phyloP scores from a whole-genome alignment of 92 coral and sea anemone genomes.

The Epizoanthus rinbou region DNA sequence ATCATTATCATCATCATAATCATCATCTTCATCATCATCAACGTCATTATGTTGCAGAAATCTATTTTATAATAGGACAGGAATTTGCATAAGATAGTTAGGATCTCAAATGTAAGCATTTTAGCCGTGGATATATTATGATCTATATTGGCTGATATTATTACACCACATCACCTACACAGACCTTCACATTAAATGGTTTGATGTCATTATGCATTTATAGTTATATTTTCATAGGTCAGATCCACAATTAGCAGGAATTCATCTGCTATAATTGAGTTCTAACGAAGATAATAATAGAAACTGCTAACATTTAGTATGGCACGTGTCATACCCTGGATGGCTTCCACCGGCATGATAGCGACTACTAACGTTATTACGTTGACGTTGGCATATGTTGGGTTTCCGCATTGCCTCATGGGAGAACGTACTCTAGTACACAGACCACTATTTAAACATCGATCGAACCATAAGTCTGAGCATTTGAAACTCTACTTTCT shows the following conservation, averaged over 20 bases:
- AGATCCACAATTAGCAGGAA: slow-evolving; percentile 16
- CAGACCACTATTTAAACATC: slow-evolving; percentile 15
- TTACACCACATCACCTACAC: slow-evolving; percentile 18
- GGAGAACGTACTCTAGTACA: slow-evolving; percentile 14
- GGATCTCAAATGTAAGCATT: slow-evolving; percentile 15
- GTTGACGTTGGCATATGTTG: slow-evolving; percentile 17
- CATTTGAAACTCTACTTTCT: slow-evolving; percentile 12
- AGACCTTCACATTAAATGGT: slow-evolving; percentile 12
- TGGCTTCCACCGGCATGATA: slow-evolving; percentile 18
- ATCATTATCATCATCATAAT: too few relatives aligned
- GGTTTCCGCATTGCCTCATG: slow-evolving; percentile 18
- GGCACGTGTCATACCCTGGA: slow-evolving; percentile 19
- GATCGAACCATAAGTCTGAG: slow-evolving; percentile 9
- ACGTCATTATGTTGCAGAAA: slow-evolving; percentile 6
- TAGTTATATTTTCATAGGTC: slow-evolving; percentile 14
- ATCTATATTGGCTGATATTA: slow-evolving; percentile 6
- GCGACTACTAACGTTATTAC: slow-evolving; percentile 16
- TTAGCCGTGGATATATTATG: slow-evolving; percentile 10
- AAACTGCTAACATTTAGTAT: slow-evolving; percentile 14
- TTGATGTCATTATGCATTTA: slow-evolving; percentile 14
- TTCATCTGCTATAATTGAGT: slow-evolving; percentile 14
- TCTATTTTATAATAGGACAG: slow-evolving; percentile 10
- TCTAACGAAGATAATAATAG: slow-evolving; percentile 14
- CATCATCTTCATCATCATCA: slow-evolving; percentile 14
- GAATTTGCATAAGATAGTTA: slow-evolving; percentile 7